phyloP scores from a whole-genome alignment of 2,888 invertebrate species.

The Hemistola chrysoprasaria region DNA sequence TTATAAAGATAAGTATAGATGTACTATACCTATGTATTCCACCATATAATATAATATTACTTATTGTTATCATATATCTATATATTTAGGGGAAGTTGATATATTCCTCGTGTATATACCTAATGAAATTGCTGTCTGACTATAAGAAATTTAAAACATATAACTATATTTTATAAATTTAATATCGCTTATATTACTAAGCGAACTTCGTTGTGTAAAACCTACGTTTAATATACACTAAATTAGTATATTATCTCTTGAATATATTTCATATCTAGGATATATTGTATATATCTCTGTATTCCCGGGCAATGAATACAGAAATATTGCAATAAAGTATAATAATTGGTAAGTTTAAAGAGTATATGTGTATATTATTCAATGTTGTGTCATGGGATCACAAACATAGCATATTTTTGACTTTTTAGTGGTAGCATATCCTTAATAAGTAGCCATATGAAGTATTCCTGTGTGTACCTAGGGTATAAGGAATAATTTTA shows the following conservation, averaged over 20 bases:
- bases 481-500: too few relatives aligned
- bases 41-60: too few relatives aligned
- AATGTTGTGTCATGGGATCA: constrained; percentile 41
- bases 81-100: constrained; percentile 1
- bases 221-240: constrained; percentile 10
- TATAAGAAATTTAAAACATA: constrained; percentile 34
- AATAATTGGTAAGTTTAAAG: constrained; percentile 14
- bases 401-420: constrained; percentile 27
- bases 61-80: constrained; percentile 3
- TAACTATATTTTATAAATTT: constrained; percentile 10
- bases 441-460: too few relatives aligned
- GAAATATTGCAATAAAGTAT: constrained; percentile 43
- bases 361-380: constrained; percentile 18
- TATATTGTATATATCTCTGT: constrained; percentile 51
- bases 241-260: constrained; percentile 4
- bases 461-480: too few relatives aligned
- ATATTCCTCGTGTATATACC: constrained; percentile 24
- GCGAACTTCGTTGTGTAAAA: constrained; percentile 43
- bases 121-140: constrained; percentile 47
- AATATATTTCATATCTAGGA: constrained; percentile 2
- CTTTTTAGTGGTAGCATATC: constrained; percentile 3
- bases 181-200: constrained; percentile 29
- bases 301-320: constrained; percentile 75
- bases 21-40: too few relatives aligned
- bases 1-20: too few relatives aligned